Percentiles rank a stretch among this genome's conserved stretches.
These are phyloP conservation scores for Gyps fulvus DNA, from an alignment of 2,113 vertebrate genomes.

Conservation along the genomic window DNA sequence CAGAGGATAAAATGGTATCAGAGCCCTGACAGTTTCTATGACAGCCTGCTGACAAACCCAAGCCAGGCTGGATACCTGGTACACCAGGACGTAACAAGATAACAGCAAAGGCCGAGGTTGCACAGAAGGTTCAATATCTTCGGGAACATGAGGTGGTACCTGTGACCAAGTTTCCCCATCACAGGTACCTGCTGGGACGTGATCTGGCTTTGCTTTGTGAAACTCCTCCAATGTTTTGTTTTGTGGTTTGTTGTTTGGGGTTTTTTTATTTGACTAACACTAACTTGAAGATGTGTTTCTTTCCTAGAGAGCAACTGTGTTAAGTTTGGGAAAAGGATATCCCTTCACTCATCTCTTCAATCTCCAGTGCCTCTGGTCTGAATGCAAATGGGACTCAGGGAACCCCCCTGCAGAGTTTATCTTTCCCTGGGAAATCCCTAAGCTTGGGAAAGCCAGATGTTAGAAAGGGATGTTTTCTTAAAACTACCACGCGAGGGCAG, in stretches of 20 bases:
- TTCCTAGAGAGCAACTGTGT: not conserved
- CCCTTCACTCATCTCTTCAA: not conserved
- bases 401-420: not conserved
- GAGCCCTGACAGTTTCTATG: not conserved
- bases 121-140: not conserved
- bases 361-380: not conserved
- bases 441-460: not conserved
- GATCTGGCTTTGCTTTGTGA: not conserved
- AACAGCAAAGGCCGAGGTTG: not conserved
- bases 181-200: not conserved
- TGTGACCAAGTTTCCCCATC: not conserved
- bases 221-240: not conserved
- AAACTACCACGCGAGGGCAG: constrained; percentile 41
- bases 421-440: not conserved
- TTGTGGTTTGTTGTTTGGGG: not conserved
- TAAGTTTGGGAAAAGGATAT: not conserved
- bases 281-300: not conserved
- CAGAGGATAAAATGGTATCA: not conserved
- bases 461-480: not conserved
- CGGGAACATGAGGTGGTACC: not conserved
- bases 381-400: not conserved
- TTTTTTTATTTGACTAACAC: not conserved
- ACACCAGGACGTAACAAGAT: not conserved
- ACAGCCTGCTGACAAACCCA: not conserved
- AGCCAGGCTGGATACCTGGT: not conserved